Evolutionary conservation across 2,113 vertebrate species (phyloP), one percentile per base, ranked within the genome.

Genomic region (Microtus montanus): DNA sequence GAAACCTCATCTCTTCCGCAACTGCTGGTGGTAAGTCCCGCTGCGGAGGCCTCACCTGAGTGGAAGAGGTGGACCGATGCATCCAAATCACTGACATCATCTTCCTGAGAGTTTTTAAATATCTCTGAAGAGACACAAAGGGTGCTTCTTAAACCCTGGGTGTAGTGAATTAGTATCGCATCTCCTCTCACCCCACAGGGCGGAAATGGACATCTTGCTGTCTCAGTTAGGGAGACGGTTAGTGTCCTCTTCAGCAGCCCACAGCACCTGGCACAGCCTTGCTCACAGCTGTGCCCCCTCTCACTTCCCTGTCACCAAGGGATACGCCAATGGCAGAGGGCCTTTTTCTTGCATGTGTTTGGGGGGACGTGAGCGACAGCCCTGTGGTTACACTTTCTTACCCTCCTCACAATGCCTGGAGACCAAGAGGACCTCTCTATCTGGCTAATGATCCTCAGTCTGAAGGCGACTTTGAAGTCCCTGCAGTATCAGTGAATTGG

Each of bases 21-120:
- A 12, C 61, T 73, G 30, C n/a, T 89, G 71, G 68, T 38, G 35
- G 68, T 74, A 1, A 22, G 33, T 15, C 17, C 33, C 1, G 1
- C 33, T 71, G 30, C 22, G 28, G 49, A 87, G 33, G 38, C 58
- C 10, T 2, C 5, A 49, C 26, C 0, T 3, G 70, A 74, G 12
- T 2, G 0, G 52, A 11, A 47, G 78, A 41, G 8, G 12, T 35
- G 64, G 49, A 2, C 0, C 14, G 4, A n/a, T 6, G 44, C 38
- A 20, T 15, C 28, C 28, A 41, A 17, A 79, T 22, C 24, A 15
- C 30, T 3, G 11, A 38, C 5, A 19, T 30, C 58, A 66, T 35
- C 35, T 5, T 73, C 28, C 0, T 35, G 70, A 90, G 70, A 68
- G 7, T 54, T 74, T 85, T 77, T 41, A 3, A 8, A 41, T 52